These are phyloP conservation scores for Bombus soroeensis DNA, from an alignment of 1,140 invertebrate genomes.

Conservation along the genomic window DNA sequence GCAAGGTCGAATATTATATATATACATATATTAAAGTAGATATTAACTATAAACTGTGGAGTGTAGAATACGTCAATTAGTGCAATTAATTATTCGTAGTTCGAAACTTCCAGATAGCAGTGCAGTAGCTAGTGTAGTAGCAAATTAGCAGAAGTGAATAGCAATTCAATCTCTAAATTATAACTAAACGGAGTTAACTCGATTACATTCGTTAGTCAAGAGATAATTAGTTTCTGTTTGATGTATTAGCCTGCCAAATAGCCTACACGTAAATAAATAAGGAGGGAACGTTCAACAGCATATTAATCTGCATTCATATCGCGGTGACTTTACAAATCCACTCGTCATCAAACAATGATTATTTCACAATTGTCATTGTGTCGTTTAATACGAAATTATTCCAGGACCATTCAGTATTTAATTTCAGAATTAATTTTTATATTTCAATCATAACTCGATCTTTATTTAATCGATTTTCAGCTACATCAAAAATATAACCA, in stretches of 20 bases:
- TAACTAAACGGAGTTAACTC: slow-evolving; percentile 10
- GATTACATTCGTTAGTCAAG: not conserved
- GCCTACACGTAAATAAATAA: not conserved
- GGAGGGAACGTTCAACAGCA: not conserved
- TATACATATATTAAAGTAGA: not conserved
- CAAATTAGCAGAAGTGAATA: not conserved
- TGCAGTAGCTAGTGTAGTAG: not conserved
- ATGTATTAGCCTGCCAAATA: slow-evolving; percentile 3
- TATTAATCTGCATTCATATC: not conserved
- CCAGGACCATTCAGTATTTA: not conserved
- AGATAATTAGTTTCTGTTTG: slow-evolving; percentile 25
- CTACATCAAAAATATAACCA: not conserved
- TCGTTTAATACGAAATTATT: not conserved
- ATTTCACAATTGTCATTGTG: not conserved
- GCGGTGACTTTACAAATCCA: too few species aligned
- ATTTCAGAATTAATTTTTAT: not conserved
- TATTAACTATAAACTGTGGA: not conserved
- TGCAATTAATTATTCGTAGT: not conserved
- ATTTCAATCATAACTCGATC: too few species aligned
- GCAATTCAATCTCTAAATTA: not conserved
- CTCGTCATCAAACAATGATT: not conserved
- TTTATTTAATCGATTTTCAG: too few species aligned
- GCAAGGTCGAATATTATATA: too few species aligned
- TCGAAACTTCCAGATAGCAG: not conserved
- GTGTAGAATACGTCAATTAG: not conserved